Conservation (phyloP, 2,888 invertebrate species). For the Pollenia labialis region DNA sequence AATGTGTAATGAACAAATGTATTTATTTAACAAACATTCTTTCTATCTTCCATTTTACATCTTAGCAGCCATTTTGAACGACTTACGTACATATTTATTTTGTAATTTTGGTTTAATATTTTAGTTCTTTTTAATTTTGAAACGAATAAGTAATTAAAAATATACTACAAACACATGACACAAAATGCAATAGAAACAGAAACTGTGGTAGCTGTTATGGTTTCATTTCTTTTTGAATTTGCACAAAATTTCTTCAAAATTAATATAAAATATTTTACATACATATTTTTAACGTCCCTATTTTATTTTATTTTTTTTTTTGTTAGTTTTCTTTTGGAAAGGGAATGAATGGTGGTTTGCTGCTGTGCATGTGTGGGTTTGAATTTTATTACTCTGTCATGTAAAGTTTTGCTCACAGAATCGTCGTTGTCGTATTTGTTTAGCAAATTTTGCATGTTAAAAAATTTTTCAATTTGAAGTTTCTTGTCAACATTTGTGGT, state of each 20-base stretch:
- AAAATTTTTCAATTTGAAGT: slow-evolving; percentile 65
- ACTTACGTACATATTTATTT: slow-evolving; percentile 43
- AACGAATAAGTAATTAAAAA: slow-evolving; percentile 69
- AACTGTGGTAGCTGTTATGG: slow-evolving; percentile 8
- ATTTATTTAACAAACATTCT: slow-evolving; percentile 32
- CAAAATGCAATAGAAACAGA: slow-evolving; percentile 42
- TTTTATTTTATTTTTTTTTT: too few relatives aligned
- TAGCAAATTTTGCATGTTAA: slow-evolving; percentile 46
- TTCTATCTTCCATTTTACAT: neutral
- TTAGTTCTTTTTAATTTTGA: slow-evolving; percentile 36
- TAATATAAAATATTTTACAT: slow-evolving; percentile 63
- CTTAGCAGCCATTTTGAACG: slow-evolving; percentile 42
- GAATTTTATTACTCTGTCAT: slow-evolving; percentile 56
- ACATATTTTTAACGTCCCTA: slow-evolving; percentile 20
- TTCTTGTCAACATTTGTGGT: slow-evolving; percentile 71
- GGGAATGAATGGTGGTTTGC: neutral
- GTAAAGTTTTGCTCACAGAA: slow-evolving; percentile 9
- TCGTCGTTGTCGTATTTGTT: slow-evolving; percentile 41
- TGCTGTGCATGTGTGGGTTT: slow-evolving; percentile 12
- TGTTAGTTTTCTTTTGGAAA: neutral
- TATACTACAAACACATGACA: slow-evolving; percentile 42
- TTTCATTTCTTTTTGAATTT: slow-evolving; percentile 34
- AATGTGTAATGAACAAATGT: slow-evolving; percentile 45
- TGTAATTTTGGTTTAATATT: slow-evolving; percentile 41
- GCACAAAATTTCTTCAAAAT: slow-evolving; percentile 31